Evolutionary conservation across 2,113 vertebrate species (phyloP).

Genomic region (Larimichthys crocea): DNA sequence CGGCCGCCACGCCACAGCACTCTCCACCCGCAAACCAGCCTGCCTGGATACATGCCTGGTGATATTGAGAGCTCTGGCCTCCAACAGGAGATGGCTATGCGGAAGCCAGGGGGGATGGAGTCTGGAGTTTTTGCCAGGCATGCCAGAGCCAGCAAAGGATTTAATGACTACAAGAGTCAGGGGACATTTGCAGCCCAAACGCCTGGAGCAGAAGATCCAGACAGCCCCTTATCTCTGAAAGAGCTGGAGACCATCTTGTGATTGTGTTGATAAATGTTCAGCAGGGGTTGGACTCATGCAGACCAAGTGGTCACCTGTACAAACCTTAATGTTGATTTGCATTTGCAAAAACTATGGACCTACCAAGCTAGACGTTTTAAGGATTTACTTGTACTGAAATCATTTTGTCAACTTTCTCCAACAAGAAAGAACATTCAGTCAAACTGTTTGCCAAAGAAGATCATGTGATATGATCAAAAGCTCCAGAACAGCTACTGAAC

Average conservation of each 20-base stretch:
- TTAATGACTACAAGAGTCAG: slow-evolving; percentile 29
- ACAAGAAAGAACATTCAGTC: background rate
- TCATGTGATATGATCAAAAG: background rate
- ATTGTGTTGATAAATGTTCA: slow-evolving; percentile 8
- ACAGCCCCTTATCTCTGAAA: slow-evolving; percentile 61
- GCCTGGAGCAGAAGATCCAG: slow-evolving; percentile 48
- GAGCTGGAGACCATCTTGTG: slow-evolving; percentile 83
- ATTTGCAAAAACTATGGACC: background rate
- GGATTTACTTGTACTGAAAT: background rate
- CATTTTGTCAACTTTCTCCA: background rate
- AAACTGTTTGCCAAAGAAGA: background rate
- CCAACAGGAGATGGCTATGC: slow-evolving; percentile 43
- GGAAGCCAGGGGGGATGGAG: slow-evolving; percentile 29
- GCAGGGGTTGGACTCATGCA: background rate
- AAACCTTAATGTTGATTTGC: background rate
- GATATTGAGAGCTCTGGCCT: slow-evolving; percentile 53
- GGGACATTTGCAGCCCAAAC: slow-evolving; percentile 8
- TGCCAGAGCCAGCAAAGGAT: slow-evolving; percentile 25
- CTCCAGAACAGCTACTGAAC: background rate
- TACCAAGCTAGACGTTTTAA: background rate
- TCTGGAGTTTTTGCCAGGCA: slow-evolving; percentile 40
- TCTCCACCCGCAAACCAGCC: slow-evolving; percentile 54
- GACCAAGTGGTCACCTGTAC: background rate
- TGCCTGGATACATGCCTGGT: slow-evolving; percentile 54
- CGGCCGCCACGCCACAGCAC: slow-evolving; percentile 50